A percentile compares a stretch with the other conserved stretches of the same genome.
phyloP scores from a whole-genome alignment of 2,113 vertebrate genomes.

The Gorilla gorilla region DNA sequence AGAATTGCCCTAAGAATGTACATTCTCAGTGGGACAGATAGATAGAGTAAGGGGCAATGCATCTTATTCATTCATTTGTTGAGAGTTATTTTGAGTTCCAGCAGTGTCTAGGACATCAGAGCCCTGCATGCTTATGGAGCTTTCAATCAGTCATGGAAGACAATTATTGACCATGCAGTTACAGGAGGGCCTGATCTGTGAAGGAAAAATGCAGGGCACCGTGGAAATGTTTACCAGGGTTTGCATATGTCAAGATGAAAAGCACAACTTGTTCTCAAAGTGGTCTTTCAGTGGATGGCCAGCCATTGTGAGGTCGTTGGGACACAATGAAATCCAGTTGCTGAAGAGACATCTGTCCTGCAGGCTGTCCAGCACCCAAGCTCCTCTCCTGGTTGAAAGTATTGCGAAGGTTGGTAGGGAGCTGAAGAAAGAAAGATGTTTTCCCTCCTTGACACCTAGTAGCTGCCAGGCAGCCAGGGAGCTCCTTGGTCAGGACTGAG shows the following conservation, averaged over 20 bases:
- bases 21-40: not conserved
- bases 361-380: rapidly evolving
- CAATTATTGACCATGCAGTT: not conserved
- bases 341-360: not conserved
- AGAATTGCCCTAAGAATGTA: not conserved
- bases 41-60: not conserved
- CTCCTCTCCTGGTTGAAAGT: too few relatives aligned
- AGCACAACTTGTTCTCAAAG: not conserved
- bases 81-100: not conserved
- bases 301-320: not conserved
- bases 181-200: not conserved
- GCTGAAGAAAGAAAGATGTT: not conserved
- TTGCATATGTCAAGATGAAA: too few relatives aligned
- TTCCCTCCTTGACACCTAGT: not conserved
- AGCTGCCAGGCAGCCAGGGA: not conserved
- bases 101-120: not conserved
- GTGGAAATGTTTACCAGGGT: not conserved
- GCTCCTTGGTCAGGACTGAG: not conserved
- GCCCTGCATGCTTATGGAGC: not conserved
- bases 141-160: not conserved
- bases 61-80: not conserved
- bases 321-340: not conserved
- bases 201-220: not conserved
- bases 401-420: not conserved
- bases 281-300: not conserved